These are phyloP conservation scores for Heliconius hermathena DNA, from an alignment of 1,140 invertebrate genomes.

Conservation along the genomic window DNA sequence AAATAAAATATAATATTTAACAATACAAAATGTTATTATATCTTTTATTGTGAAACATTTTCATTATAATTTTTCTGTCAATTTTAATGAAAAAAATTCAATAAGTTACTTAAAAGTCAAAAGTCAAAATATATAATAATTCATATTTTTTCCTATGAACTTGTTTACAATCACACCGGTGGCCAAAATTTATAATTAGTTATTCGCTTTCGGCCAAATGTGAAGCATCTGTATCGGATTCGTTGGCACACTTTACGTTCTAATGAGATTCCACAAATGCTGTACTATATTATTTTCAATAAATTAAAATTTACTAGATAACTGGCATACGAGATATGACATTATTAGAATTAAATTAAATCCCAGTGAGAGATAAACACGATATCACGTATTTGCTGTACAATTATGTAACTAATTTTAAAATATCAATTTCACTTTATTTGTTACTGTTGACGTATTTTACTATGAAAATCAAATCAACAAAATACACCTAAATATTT, in stretches of 20 bases:
- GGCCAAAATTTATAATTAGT: conserved; percentile 65
- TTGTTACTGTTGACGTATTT: neutral
- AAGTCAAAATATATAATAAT: no score
- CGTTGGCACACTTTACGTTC: conserved; percentile 21
- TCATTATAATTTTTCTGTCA: no score
- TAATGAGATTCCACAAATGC: conserved; percentile 26
- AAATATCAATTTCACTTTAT: no score
- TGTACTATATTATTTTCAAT: neutral
- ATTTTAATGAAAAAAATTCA: no score
- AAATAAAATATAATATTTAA: no score
- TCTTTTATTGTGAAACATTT: no score
- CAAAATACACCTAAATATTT: no score
- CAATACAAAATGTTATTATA: no score
- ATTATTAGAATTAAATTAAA: neutral
- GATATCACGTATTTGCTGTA: no score
- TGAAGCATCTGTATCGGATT: conserved; percentile 22
- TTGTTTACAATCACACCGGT: conserved; percentile 37
- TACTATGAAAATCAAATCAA: neutral
- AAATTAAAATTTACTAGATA: neutral
- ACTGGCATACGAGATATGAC: neutral
- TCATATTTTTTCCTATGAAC: neutral
- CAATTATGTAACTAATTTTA: no score
- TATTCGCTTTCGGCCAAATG: conserved; percentile 34
- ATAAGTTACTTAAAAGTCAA: no score
- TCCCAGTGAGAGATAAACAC: no score